Conservation (phyloP, 2,797 vertebrate genomes). For the Sandelia bainsii region DNA sequence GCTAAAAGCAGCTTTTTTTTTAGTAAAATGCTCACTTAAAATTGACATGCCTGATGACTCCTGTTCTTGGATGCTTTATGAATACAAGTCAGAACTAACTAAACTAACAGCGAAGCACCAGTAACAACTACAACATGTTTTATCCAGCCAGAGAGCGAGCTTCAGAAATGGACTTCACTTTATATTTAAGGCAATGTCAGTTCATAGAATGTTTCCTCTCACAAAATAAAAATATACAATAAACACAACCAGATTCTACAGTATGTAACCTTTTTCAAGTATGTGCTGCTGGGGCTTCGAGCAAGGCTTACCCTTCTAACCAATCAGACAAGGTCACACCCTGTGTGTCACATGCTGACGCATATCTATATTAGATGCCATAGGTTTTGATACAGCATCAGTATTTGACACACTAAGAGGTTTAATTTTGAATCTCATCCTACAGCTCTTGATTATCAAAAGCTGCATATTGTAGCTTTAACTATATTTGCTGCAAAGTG, state of each 20-base stretch:
- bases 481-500: neutral
- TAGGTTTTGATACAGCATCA: too few relatives aligned
- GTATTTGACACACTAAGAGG: too few relatives aligned
- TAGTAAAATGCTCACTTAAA: neutral
- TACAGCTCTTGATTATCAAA: too few relatives aligned
- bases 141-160: slow-evolving; percentile 62
- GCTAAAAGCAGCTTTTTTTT: neutral
- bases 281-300: too few relatives aligned
- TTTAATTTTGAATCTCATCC: too few relatives aligned
- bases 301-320: too few relatives aligned
- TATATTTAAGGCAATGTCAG: slow-evolving; percentile 83
- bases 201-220: slow-evolving; percentile 59
- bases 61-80: slow-evolving; percentile 51
- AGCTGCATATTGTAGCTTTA: too few relatives aligned
- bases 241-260: too few relatives aligned
- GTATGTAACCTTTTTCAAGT: too few relatives aligned
- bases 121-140: slow-evolving; percentile 55
- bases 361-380: too few relatives aligned
- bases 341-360: too few relatives aligned
- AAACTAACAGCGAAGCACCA: slow-evolving; percentile 73
- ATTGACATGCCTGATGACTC: neutral
- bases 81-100: slow-evolving; percentile 51
- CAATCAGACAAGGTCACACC: too few relatives aligned
- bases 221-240: neutral
- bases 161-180: slow-evolving; percentile 72